Evolutionary conservation across 53 echinoderm and acorn worm genomes (phyloP).

Genomic region (Luidia sarsii): DNA sequence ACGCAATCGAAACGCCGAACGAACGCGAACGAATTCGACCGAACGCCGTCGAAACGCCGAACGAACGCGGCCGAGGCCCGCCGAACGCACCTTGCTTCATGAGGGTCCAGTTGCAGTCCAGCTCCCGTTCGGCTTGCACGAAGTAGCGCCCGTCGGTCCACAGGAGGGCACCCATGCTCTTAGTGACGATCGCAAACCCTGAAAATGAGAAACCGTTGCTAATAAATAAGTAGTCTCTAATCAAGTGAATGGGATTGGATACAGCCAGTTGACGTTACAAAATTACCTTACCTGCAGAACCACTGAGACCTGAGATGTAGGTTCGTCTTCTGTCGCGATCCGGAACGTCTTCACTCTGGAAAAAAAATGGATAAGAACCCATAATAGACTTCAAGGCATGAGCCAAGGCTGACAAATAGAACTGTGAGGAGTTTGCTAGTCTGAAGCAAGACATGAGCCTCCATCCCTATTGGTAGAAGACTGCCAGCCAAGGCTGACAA

Average conservation of each 20-base stretch:
- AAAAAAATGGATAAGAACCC: no score
- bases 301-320: constrained; percentile 84
- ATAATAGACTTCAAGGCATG: no score
- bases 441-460: no score
- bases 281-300: constrained; percentile 91
- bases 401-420: no score
- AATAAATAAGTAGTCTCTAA: background rate
- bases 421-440: no score
- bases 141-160: constrained; percentile 91
- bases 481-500: no score
- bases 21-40: no score
- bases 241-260: background rate
- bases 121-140: constrained; percentile 71
- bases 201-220: background rate
- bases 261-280: no score
- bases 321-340: constrained; percentile 65
- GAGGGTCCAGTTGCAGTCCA: constrained; percentile 74
- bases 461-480: no score
- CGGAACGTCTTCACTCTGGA: constrained; percentile 87
- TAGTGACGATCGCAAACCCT: constrained; percentile 84
- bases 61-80: no score
- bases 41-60: no score
- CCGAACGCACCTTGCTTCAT: constrained; percentile 59
- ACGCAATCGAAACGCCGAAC: no score
- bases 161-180: constrained; percentile 37